Conservation (phyloP, 2,888 invertebrate species). For the Stratiomys singularior region DNA sequence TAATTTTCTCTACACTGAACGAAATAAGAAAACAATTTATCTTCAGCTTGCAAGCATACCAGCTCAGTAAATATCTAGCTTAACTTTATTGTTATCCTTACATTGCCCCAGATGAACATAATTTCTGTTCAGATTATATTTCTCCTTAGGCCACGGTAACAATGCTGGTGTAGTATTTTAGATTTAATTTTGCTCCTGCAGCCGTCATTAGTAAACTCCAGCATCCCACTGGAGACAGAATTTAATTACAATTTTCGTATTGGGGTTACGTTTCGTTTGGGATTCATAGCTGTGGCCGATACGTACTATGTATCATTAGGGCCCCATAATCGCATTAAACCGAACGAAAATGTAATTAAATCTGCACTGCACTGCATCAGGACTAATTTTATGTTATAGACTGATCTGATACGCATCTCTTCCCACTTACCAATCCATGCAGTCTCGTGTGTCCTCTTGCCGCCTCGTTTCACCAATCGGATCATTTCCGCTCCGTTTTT, state of each 20-base stretch:
- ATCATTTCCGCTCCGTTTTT: slow-evolving; percentile 43
- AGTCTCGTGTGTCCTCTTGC: neutral
- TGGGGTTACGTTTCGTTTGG: slow-evolving; percentile 44
- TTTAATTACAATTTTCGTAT: slow-evolving; percentile 49
- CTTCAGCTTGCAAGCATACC: too few relatives aligned
- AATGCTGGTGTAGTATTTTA: slow-evolving; percentile 42
- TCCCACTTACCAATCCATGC: neutral
- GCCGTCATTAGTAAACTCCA: slow-evolving; percentile 38
- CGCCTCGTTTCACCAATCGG: slow-evolving; percentile 14
- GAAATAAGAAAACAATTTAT: too few relatives aligned
- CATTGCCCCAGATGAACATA: neutral
- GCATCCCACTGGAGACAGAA: slow-evolving; percentile 45
- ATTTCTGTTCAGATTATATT: slow-evolving; percentile 28
- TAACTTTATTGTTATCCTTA: neutral
- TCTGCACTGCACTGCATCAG: slow-evolving; percentile 49
- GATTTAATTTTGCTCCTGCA: slow-evolving; percentile 36
- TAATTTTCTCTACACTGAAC: too few relatives aligned
- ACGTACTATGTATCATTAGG: slow-evolving; percentile 45
- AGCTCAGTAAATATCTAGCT: too few relatives aligned
- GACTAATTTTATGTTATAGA: slow-evolving; percentile 45
- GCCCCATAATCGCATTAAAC: slow-evolving; percentile 50
- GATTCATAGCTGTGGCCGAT: slow-evolving; percentile 48
- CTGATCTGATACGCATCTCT: slow-evolving; percentile 32
- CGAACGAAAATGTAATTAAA: slow-evolving; percentile 51
- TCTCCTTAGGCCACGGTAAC: slow-evolving; percentile 24